Percentiles rank a stretch among this genome's conserved stretches.
phyloP scores from a whole-genome alignment of 2,113 vertebrate genomes.

The Heterotilapia buettikoferi region DNA sequence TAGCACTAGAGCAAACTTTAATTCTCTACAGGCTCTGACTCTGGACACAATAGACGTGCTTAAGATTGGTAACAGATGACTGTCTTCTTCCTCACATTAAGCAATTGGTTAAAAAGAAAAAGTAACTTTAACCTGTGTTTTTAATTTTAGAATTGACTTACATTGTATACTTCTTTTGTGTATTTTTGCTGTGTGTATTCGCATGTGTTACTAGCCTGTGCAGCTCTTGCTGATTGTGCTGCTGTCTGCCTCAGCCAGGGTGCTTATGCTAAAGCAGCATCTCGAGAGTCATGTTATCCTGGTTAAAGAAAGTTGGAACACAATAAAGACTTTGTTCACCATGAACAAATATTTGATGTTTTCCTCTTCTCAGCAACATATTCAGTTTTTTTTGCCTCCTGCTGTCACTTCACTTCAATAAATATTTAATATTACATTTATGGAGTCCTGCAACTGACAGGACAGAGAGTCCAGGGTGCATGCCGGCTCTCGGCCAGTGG shows the following conservation, averaged over 20 bases:
- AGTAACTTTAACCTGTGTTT: not conserved
- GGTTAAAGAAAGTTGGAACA: not conserved
- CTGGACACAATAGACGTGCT: accelerated
- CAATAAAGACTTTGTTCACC: not conserved
- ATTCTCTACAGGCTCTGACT: not conserved
- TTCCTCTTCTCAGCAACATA: not conserved
- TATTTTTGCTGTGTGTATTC: not conserved
- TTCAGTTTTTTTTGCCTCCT: not conserved
- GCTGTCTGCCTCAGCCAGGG: not conserved
- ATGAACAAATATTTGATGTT: not conserved
- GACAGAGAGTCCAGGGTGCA: not conserved
- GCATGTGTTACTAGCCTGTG: not conserved
- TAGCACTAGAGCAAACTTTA: not conserved
- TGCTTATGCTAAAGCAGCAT: not conserved
- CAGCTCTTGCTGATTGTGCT: not conserved
- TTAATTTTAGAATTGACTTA: not conserved
- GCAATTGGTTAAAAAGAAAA: not conserved
- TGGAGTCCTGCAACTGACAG: not conserved
- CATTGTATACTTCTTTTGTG: not conserved
- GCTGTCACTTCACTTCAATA: not conserved
- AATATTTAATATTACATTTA: not conserved
- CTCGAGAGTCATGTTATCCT: not conserved
- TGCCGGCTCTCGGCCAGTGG: not conserved
- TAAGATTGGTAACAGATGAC: not conserved
- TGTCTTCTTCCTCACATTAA: not conserved